phyloP scores from a whole-genome alignment of 1,140 invertebrate genomes.

The Polyergus mexicanus region DNA sequence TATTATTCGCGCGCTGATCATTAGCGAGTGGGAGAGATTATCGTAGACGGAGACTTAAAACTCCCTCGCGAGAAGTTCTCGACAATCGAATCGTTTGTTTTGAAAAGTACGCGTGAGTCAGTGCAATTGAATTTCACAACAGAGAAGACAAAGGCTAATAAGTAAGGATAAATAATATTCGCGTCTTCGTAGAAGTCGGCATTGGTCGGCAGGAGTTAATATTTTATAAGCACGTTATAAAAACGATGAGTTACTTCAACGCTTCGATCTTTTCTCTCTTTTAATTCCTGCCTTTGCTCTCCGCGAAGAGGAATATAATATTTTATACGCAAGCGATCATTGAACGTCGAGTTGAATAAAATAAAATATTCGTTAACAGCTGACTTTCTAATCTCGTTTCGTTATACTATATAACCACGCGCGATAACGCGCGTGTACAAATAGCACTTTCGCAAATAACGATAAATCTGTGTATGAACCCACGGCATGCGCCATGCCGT shows the following conservation, averaged over 20 bases:
- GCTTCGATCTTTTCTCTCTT: background rate
- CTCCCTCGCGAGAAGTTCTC: slow-evolving; percentile 16
- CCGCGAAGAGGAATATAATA: background rate
- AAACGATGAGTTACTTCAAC: background rate
- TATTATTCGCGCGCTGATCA: slow-evolving; percentile 39
- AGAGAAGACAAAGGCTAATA: slow-evolving; percentile 3
- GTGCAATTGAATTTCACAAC: slow-evolving; percentile 54
- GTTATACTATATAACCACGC: background rate
- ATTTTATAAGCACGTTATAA: too few species aligned
- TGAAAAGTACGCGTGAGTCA: slow-evolving; percentile 37
- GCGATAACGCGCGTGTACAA: background rate
- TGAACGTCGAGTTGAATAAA: background rate
- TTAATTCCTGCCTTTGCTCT: background rate
- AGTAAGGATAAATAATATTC: slow-evolving; percentile 23
- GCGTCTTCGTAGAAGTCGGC: background rate
- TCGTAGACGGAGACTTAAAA: slow-evolving; percentile 23
- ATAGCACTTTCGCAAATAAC: background rate
- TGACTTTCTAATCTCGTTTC: slow-evolving; percentile 11
- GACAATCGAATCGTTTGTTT: slow-evolving; percentile 56
- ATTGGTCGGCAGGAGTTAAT: background rate
- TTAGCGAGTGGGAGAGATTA: slow-evolving; percentile 48
- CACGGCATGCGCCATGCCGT: background rate
- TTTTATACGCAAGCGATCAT: background rate
- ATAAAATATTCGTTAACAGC: slow-evolving; percentile 20
- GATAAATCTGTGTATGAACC: background rate